Base-by-base conservation (phyloP, 2,888 invertebrate species). In the Drosophila vallismaia region DNA sequence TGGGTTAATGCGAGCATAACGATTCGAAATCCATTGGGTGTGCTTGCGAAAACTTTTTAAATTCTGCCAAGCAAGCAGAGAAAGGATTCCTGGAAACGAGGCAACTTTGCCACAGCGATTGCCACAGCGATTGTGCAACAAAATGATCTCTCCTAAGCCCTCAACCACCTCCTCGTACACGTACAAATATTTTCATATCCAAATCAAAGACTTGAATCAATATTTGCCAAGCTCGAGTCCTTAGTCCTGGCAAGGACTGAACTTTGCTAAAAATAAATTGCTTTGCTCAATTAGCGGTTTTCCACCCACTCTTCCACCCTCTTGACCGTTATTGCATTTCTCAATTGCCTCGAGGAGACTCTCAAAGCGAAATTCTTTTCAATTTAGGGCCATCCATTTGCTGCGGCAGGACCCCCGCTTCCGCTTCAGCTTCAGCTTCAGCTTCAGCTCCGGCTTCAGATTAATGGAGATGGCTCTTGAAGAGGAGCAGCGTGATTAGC, bases 241-340 rank as follows among this genome's bases (percentile, higher is more conserved):
- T 36, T 59, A 28, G 28, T 28, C 28, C 28, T 28, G 50, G 26
- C 19, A 14, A 40, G 50, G 45, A 24, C 36, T 46, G 50, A 40
- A 24, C 36, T 46, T 10, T 45, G 51, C 19, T 1, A 31, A 76
- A 77, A 74, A 81, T 81, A 83, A 82, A 82, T 82, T 83, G 76
- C 84, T 69, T 76, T 79, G 81, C 81, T 74, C 81, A 82, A 82
- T 82, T 80, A 82, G 81, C 77, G 79, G 79, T 74, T 76, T 48
- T 51, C 10, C 8, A 5, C 26, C 24, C 46, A 9, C 33, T 49
- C 6, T n/a, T 19, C 7, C 7, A 10, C 4, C 40, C 63, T 63
- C 63, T 54, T 46, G 40, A 36, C 46, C 67, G 57, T 70, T 74
- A 69, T 58, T 76, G 70, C 72, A 78, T 73, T 78, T 77, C 51